Conservation (phyloP, 2,113 vertebrate species). For the Baryphthengus martii region DNA sequence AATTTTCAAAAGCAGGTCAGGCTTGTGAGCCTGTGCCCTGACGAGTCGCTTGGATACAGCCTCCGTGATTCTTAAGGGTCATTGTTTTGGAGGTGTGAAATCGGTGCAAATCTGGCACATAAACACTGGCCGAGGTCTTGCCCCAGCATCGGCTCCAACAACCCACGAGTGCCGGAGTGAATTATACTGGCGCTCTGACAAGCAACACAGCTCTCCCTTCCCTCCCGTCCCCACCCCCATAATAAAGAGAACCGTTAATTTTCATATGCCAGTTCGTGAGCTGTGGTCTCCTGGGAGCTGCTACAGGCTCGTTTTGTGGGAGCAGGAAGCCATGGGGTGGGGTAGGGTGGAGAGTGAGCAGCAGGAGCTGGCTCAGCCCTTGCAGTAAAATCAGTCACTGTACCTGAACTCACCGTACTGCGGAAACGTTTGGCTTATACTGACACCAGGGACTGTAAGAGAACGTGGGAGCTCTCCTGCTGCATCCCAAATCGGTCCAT, state of each 20-base stretch:
- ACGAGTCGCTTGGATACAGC: background rate
- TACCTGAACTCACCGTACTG: accelerated
- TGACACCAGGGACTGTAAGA: background rate
- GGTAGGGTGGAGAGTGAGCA: background rate
- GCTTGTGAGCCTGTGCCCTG: background rate
- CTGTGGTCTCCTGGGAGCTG: background rate
- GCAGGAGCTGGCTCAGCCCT: background rate
- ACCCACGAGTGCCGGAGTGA: background rate
- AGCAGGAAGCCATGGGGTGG: background rate
- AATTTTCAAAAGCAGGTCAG: background rate
- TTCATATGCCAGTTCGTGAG: background rate
- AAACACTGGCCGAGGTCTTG: background rate
- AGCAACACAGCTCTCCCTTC: background rate
- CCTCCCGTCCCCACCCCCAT: background rate
- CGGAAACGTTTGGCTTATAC: background rate
- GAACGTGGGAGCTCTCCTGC: background rate
- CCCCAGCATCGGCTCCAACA: accelerated
- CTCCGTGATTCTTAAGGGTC: background rate
- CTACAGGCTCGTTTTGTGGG: accelerated
- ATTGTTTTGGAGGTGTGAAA: background rate
- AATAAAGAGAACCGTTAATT: background rate
- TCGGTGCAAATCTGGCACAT: background rate
- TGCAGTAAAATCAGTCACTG: background rate
- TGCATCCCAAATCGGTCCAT: background rate
- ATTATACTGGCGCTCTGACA: background rate